Conservation (phyloP, 1,140 invertebrate species). For the Megathymus violae region DNA sequence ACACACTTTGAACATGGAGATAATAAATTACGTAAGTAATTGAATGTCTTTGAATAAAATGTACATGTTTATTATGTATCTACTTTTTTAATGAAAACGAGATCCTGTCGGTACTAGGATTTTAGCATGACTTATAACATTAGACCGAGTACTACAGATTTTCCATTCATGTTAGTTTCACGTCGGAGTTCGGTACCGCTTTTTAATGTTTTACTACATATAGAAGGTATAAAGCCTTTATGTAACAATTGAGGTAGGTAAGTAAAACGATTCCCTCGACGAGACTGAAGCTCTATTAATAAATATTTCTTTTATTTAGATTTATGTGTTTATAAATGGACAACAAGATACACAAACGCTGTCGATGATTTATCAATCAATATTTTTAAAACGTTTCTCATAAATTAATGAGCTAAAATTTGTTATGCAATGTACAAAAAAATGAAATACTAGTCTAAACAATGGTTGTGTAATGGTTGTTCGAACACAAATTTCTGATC, state of each 20-base stretch:
- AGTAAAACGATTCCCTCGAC: constrained; percentile 5
- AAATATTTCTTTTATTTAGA: constrained; percentile 12
- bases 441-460: background rate
- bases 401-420: background rate
- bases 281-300: constrained; percentile 4
- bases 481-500: too few relatives aligned
- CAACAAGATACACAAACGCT: constrained; percentile 8
- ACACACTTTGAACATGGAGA: too few relatives aligned
- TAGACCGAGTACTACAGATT: background rate
- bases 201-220: too few relatives aligned
- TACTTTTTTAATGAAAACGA: too few relatives aligned
- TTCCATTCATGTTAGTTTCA: too few relatives aligned
- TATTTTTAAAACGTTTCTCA: constrained; percentile 1
- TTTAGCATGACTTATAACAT: background rate
- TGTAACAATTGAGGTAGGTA: background rate
- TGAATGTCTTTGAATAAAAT: too few relatives aligned
- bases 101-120: too few relatives aligned
- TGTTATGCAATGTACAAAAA: background rate
- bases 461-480: too few relatives aligned
- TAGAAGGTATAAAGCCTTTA: background rate
- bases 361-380: constrained; percentile 15
- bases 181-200: background rate
- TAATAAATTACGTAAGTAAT: too few relatives aligned
- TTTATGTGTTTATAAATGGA: constrained; percentile 15
- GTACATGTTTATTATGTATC: too few relatives aligned